Evolutionary conservation across 2,888 invertebrate genomes (phyloP), one percentile per base, ranked within the genome.

Genomic region (Clostera curtula): DNA sequence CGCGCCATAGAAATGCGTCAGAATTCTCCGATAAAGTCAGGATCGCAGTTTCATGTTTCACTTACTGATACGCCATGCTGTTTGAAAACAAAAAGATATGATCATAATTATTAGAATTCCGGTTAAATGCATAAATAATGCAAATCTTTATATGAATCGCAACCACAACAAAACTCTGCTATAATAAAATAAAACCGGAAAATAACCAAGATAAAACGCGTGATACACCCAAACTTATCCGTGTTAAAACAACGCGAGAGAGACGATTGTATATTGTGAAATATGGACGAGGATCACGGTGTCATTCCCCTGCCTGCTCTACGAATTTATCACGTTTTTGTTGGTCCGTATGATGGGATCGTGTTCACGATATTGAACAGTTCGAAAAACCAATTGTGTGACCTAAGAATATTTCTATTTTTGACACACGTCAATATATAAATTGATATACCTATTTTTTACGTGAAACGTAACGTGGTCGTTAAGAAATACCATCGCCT

Each of bases 241-340:
- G 33, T 56, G 58, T 56, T 61, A 57, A 66, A 71, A 67, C 61
- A 61, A 48, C 43, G 37, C 27, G 40, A 42, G 42, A 43, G 40
- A 37, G 47, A 43, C 44, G 53, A 53, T 54, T 58, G 55, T 60
- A 66, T 68, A 72, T 72, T 66, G 67, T 71, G 66, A 74, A 71
- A 74, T 73, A 77, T 71, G 68, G 67, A 52, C 44, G 46, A 42
- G 63, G 68, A 65, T 71, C 64, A 66, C 45, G 31, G 56, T 65
- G 71, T 69, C 72, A 66, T 62, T 68, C 56, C 59, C 57, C 54
- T 47, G 49, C 50, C 49, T 56, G 54, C 54, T 53, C 53, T 49
- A 56, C 60, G 64, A 66, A 73, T 70, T 69, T 75, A 75, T 73
- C 62, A 59, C 56, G 49, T 56, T 53, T 47, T 55, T 53, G 51